These are phyloP conservation scores for Enteromius mattozi DNA, from an alignment of 2,797 vertebrate genomes.

Conservation along the genomic window DNA sequence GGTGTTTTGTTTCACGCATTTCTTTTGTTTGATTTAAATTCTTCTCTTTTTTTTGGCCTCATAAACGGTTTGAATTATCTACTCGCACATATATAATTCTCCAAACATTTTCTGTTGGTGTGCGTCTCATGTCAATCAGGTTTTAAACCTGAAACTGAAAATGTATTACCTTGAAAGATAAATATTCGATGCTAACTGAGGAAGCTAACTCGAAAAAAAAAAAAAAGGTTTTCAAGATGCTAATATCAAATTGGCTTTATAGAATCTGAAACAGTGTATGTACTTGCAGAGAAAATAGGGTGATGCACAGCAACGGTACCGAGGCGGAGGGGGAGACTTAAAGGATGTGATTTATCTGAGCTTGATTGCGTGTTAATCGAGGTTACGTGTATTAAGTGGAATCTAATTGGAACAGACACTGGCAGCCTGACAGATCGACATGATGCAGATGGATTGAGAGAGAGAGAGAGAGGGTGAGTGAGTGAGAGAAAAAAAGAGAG, in stretches of 20 bases:
- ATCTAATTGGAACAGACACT: conserved; percentile 91
- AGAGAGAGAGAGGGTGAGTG: conserved; percentile 59
- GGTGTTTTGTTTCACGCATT: conserved; percentile 73
- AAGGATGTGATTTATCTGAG: conserved; percentile 90
- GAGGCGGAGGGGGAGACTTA: conserved; percentile 78
- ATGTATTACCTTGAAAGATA: background rate
- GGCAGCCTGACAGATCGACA: conserved; percentile 89
- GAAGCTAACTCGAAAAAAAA: background rate
- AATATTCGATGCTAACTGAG: background rate
- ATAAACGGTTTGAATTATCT: conserved; percentile 80
- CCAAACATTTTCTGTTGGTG: conserved; percentile 55
- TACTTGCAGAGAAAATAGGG: conserved; percentile 76
- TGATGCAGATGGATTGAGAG: conserved; percentile 88
- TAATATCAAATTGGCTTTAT: conserved; percentile 48
- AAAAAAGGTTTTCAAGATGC: conserved; percentile 7
- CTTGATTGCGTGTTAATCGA: conserved; percentile 91
- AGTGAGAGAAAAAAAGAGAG: conserved; percentile 32
- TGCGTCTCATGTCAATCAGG: conserved; percentile 3
- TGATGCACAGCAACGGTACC: conserved; percentile 81
- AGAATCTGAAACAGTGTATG: conserved; percentile 68
- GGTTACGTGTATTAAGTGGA: conserved; percentile 91
- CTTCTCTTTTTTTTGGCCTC: conserved; percentile 59
- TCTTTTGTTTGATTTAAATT: conserved; percentile 71
- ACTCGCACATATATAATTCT: conserved; percentile 63
- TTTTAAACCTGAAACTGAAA: conserved; percentile 1